Percentiles rank a stretch among this genome's conserved stretches.
Evolutionary conservation across 2,797 vertebrate genomes (phyloP).

Genomic region (Buphagus erythrorhynchus): DNA sequence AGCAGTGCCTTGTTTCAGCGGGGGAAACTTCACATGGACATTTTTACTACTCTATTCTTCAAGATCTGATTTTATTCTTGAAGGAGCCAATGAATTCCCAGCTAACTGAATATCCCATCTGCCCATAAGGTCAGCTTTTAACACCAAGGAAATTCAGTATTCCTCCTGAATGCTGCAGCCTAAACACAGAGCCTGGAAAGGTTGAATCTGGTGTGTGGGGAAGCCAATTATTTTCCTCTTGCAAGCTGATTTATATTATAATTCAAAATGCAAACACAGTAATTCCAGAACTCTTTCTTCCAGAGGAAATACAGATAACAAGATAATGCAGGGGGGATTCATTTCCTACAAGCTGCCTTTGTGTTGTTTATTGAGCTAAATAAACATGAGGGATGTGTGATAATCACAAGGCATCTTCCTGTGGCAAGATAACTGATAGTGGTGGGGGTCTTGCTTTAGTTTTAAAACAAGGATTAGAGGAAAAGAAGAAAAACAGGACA

Average conservation of each 20-base stretch:
- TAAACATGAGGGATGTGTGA: background rate
- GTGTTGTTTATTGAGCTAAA: slow-evolving; percentile 1
- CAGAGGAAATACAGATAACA: background rate
- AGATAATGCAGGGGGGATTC: slow-evolving; percentile 26
- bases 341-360: slow-evolving; percentile 27
- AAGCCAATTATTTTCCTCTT: background rate
- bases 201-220: background rate
- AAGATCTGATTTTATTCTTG: background rate
- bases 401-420: slow-evolving; percentile 7
- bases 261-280: background rate
- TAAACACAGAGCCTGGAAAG: background rate
- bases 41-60: background rate
- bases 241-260: background rate
- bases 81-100: background rate
- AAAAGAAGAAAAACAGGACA: background rate
- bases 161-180: background rate
- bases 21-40: background rate
- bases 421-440: background rate
- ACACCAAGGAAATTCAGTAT: background rate
- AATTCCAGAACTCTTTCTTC: background rate
- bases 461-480: background rate
- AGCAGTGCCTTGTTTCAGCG: background rate
- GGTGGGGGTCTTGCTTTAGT: background rate
- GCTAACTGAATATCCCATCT: background rate
- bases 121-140: background rate